Base-by-base conservation (phyloP, 2,888 invertebrate species). In the Teinopalpus imperialis region DNA sequence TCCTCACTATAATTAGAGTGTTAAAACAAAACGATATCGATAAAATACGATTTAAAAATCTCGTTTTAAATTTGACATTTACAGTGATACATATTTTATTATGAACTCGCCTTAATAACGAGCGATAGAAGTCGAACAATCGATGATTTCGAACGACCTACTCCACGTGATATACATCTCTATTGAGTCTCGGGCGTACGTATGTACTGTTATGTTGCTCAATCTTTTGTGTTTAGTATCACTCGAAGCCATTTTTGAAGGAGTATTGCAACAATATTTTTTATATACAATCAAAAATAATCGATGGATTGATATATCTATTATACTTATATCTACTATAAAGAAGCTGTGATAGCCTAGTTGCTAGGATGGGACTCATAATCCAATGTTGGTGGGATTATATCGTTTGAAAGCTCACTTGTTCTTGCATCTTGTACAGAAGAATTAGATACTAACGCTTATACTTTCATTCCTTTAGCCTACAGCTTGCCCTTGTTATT, bases 71-170 rank as follows among this genome's bases (percentile, higher is more conserved):
- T 44, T 26, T 31, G 43, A 43, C 12, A 10, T 32, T 36, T 20
- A 39, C 31, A 24, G n/a, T 14, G 44, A 39, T 32, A 44, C 13
- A 44, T 30, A 40, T 40, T 39, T 44, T 30, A 34, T 29, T 40
- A 9, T 41, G 27, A 45, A 45, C 27, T 45, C 21, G 40, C 40
- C 43, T 35, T 47, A 44, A 48, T 42, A 34, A 39, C 31, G 29
- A 51, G 9, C 44, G 21, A 29, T 29, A 14, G 10, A 32, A 27
- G 6, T 34, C 27, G 46, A 53, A 51, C 53, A 51, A 51, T 53
- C 46, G 46, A 53, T 44, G 43, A 51, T 47, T 49, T 47, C 30
- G 43, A 48, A 37, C 46, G 41, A 30, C 50, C 44, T 47, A 53
- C 40, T 51, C 37, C 30, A 40, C 3, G 27, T 37, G 52, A 52